These are phyloP conservation scores for Oligia fasciuncula DNA, from an alignment of 2,888 invertebrate genomes.

Conservation along the genomic window DNA sequence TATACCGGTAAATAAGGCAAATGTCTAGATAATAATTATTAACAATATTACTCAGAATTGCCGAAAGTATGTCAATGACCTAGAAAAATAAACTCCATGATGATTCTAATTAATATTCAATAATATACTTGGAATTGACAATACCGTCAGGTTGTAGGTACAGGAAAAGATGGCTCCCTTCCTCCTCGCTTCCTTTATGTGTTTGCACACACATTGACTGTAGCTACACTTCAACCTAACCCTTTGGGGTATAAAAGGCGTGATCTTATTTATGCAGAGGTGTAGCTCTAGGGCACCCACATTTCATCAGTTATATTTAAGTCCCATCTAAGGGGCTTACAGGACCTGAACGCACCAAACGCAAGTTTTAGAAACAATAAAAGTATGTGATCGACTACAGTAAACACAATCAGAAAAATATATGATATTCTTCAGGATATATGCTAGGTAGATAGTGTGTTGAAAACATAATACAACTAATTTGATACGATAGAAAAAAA, in stretches of 20 bases:
- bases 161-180: constrained; percentile 40
- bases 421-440: too few species aligned
- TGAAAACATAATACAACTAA: too few species aligned
- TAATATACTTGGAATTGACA: constrained; percentile 45
- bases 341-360: too few species aligned
- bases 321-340: too few species aligned
- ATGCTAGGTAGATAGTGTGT: too few species aligned
- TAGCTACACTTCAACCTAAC: background rate
- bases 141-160: background rate
- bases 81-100: constrained; percentile 55
- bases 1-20: constrained; percentile 37
- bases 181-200: constrained; percentile 3
- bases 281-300: background rate
- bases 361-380: too few species aligned
- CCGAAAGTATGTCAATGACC: constrained; percentile 63
- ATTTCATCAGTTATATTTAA: background rate
- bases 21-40: constrained; percentile 4
- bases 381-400: too few species aligned
- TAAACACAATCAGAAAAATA: too few species aligned
- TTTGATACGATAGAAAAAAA: too few species aligned
- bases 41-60: constrained; percentile 25
- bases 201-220: background rate
- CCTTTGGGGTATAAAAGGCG: background rate
- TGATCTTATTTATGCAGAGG: background rate
- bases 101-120: constrained; percentile 33